Evolutionary conservation across 2,888 invertebrate species (phyloP).

Genomic region (Graphium colonna): DNA sequence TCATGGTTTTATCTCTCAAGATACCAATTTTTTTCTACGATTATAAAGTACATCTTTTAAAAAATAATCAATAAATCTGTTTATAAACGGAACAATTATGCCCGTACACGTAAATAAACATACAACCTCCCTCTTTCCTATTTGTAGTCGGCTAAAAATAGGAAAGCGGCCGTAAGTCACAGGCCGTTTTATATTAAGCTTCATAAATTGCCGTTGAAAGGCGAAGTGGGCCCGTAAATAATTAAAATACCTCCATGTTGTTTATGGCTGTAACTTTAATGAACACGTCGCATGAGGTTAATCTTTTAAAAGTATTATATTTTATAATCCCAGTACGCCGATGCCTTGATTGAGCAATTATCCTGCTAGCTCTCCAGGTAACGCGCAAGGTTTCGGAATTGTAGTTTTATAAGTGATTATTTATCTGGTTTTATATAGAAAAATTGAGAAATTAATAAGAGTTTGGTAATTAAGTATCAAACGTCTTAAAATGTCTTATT

Average conservation of each 20-base stretch:
- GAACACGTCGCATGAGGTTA: constrained; percentile 16
- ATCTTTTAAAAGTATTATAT: constrained; percentile 17
- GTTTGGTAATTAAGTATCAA: too few species aligned
- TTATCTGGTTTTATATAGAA: too few species aligned
- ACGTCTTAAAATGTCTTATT: too few species aligned
- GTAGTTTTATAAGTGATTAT: neutral
- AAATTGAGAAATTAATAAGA: too few species aligned
- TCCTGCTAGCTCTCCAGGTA: neutral
- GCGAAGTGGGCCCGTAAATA: constrained; percentile 11
- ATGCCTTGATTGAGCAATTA: constrained; percentile 21
- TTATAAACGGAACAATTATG: too few species aligned
- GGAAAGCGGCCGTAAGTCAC: neutral
- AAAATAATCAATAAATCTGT: too few species aligned
- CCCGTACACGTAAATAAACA: too few species aligned
- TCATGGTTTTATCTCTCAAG: too few species aligned
- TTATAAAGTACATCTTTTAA: too few species aligned
- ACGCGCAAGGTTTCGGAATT: neutral
- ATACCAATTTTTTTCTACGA: too few species aligned
- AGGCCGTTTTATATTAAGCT: constrained; percentile 1
- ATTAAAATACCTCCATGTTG: constrained; percentile 15
- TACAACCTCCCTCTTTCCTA: too few species aligned
- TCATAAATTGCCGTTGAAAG: constrained; percentile 17
- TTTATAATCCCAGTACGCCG: constrained; percentile 1
- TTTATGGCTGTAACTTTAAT: constrained; percentile 17
- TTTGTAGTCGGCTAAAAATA: neutral